Percentiles rank a stretch among this genome's conserved stretches.
phyloP scores from a whole-genome alignment of 2,113 vertebrate species.

The Craseonycteris thonglongyai region DNA sequence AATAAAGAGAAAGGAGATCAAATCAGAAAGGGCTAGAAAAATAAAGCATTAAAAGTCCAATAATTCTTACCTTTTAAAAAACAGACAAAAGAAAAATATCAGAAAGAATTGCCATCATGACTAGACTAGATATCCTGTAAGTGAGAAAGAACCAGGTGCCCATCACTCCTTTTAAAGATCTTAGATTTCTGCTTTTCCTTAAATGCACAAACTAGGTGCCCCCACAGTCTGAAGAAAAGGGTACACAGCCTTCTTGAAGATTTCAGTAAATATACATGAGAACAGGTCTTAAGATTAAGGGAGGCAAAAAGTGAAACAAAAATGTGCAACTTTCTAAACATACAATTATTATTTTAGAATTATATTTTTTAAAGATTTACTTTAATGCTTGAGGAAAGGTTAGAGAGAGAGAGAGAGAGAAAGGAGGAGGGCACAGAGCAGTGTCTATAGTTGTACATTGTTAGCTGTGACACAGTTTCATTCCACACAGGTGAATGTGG shows the following conservation, averaged over 20 bases:
- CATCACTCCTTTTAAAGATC: neutral
- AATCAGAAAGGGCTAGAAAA: neutral
- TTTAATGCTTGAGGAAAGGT: no score
- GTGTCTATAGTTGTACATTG: no score
- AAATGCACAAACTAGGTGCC: neutral
- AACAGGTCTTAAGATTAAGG: neutral
- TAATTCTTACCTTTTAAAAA: neutral
- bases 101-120: neutral
- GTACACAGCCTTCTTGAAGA: neutral
- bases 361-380: neutral
- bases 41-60: neutral
- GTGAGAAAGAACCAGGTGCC: neutral
- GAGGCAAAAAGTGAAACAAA: neutral
- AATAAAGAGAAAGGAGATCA: neutral
- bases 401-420: no score
- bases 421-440: no score
- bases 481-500: no score
- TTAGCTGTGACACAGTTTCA: no score
- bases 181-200: neutral
- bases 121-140: neutral
- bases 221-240: neutral
- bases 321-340: neutral
- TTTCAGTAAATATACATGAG: neutral
- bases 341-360: neutral
- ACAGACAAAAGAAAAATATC: neutral